Base-by-base conservation (phyloP, 2,888 invertebrate genomes). In the Eueremaeus valkanovi region DNA sequence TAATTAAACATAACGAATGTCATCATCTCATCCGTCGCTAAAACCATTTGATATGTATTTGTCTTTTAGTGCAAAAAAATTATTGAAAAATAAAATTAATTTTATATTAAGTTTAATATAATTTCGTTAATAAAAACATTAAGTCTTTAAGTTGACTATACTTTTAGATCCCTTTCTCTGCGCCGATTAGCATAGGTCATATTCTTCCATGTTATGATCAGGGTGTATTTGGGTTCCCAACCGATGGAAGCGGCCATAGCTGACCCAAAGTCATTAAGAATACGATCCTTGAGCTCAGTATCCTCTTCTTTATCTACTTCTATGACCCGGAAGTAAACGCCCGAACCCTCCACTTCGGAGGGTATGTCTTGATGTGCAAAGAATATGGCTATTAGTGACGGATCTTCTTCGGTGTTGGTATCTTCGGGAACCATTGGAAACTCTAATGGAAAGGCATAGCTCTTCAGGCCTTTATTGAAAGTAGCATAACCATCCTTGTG, bases 1-100 rank as follows among this genome's bases (percentile, higher is more conserved):
- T 98, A 99, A 85, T 98, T 98, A 84, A 93, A 94, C 73, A 99
- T 93, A 0, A 90, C 93, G 83, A 96, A 99, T 0, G 96, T 93
- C 81, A 91, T 90, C 3, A 93, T 92, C 85, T 94, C 95, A 82
- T 96, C 94, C 0, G 95, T 94, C 0, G 92, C 93, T 73, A 98
- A 83, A 3, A 96, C 89, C 87, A 93, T 86, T 89, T 99, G 98
- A 86, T 95, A 98, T 0, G 95, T 94, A 83, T 97, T 97, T 1
- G 94, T 93, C 90, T 92, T 85, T 33, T 31, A 27, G 3, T 31
- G 9, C 31, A 31, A 61, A 61, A 31, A 18, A n/a, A n/a, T n/a
- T n/a, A n/a, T n/a, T n/a, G n/a, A n/a, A n/a, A n/a, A n/a, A 61
- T 21, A 29, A 16, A 55, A 24, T 55, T 55, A 24, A 55, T 21